Evolutionary conservation across 1,140 invertebrate species (phyloP), one percentile per base, ranked within the genome.

Genomic region (Riptortus pedestris): DNA sequence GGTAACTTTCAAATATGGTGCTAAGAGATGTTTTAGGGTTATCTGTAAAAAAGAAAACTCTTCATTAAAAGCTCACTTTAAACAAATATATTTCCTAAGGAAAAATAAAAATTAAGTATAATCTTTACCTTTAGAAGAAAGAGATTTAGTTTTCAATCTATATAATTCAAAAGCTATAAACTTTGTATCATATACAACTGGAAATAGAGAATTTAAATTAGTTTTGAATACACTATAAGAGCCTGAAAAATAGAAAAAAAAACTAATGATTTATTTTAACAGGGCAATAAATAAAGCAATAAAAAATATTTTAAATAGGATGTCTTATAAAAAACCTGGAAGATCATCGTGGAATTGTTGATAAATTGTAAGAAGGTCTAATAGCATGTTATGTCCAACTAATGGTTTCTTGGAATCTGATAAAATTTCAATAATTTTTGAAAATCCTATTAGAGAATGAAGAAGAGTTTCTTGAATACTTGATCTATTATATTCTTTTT

Each of bases 121-220:
- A n/a, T n/a, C n/a, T n/a, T n/a, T n/a, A n/a, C n/a, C n/a, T n/a
- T n/a, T n/a, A n/a, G n/a, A n/a, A n/a, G n/a, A n/a, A n/a, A n/a
- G n/a, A n/a, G n/a, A n/a, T 47, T 47, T 3, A 20, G 18, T 47
- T 47, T n/a, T 47, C 4, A 12, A 1, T 5, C 45, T n/a, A n/a
- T 47, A 22, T 47, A 85, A 71, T 67, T 80, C 73, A 75, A 78
- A 79, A 63, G 81, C 81, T 27, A 90, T 77, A 67, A 76, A 77
- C 74, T 87, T 89, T 0, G 87, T 90, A 68, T 90, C 87, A 72
- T 78, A 88, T 47, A 89, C 75, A 24, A 68, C 59, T 14, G 87
- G 86, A 75, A 89, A 87, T 18, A 86, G 5, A 2, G 29, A 55
- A 31, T 2, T 26, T 1, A 63, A 29, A 62, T 31, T 18, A 60